Base-by-base conservation (phyloP, 30 jellyfish, hydroid and myxozoan species). In the Rhopilema esculentum region DNA sequence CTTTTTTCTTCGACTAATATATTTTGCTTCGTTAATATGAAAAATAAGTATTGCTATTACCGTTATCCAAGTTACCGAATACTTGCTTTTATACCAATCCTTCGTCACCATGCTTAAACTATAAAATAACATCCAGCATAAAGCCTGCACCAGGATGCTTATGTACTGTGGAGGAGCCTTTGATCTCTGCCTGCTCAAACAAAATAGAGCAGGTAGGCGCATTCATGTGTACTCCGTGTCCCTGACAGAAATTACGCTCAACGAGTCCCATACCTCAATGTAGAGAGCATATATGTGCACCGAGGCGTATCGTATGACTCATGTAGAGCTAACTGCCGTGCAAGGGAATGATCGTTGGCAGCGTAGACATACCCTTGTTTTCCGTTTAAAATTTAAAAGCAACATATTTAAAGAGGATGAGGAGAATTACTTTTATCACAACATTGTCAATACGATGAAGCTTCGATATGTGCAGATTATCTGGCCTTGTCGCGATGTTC, bases 261-360 rank as follows among this genome's bases (percentile, higher is more conserved):
- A 61, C 87, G 51, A 52, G 87, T 67, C 49, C 93, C 76, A 31
- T 25, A 25, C 51, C 82, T 27, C 87, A 64, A 69, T 71, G 69
- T 67, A 33, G 74, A 61, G 53, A 79, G 53, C 82, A 70, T 72
- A 50, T 49, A 51, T 71, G 84, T 77, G 79, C 93, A 84, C n/a
- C 78, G 68, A 84, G 64, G 93, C 93, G 93, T 72, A 31, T 8
- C 69, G 75, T 77, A 84, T 84, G 93, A 84, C 93, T 84, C 93
- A 84, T 84, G 83, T 20, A 22, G 80, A n/a, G 23, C 74, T 31
- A 40, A 53, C 57, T 49, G 62, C 79, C 76, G 32, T 49, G 75
- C 87, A 63, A 72, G 64, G 83, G 87, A 81, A 81, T 81, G 80
- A 28, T 63, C 79, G 28, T 79, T 40, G 6, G 57, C 57, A 40